phyloP scores from a whole-genome alignment of 2,113 vertebrate genomes.

The Malaclemys terrapin region DNA sequence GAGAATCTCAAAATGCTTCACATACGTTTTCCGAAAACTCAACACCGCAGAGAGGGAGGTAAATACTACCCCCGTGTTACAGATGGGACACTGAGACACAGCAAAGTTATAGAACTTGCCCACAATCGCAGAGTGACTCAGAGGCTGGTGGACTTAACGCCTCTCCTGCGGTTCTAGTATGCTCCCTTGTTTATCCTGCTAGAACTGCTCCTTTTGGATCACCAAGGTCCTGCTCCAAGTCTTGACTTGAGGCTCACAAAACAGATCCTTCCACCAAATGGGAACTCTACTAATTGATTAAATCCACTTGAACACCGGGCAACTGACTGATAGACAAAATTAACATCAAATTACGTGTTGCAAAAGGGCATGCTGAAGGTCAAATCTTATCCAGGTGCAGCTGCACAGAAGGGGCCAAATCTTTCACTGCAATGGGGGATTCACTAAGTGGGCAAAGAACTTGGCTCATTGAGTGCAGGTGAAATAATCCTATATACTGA shows the following conservation, averaged over 20 bases:
- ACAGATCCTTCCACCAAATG: background rate
- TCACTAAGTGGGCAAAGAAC: background rate
- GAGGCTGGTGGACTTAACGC: background rate
- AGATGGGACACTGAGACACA: background rate
- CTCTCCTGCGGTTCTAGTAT: background rate
- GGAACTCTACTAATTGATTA: background rate
- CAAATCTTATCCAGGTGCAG: background rate
- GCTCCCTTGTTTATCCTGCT: background rate
- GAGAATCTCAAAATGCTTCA: background rate
- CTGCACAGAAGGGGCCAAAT: background rate
- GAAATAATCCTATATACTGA: background rate
- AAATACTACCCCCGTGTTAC: background rate
- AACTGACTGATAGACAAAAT: background rate
- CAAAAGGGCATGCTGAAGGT: background rate
- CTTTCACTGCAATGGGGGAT: rapidly evolving
- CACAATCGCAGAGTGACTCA: background rate
- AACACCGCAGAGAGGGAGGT: background rate
- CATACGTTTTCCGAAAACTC: background rate
- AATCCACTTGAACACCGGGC: background rate
- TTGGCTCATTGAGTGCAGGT: background rate
- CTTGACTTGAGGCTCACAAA: background rate
- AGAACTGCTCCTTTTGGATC: background rate
- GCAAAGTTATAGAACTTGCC: background rate
- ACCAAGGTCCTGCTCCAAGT: background rate
- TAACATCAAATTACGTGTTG: background rate